Conservation (phyloP, 2,888 invertebrate species). For the Nasonia oneida region DNA sequence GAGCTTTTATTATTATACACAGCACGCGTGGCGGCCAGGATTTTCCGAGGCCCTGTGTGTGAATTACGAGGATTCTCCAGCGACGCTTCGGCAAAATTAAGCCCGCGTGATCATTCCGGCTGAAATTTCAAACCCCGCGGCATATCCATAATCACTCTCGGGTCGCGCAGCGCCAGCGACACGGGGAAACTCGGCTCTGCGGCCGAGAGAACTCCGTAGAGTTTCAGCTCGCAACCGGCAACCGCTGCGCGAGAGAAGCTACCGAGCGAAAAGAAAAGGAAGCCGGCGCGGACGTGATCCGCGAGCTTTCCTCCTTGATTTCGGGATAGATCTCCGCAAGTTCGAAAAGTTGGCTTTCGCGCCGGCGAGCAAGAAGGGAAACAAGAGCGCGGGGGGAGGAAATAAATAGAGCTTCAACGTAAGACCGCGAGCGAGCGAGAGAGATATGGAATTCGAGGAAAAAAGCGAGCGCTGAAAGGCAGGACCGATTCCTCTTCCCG, state of each 20-base stretch:
- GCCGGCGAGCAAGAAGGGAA: neutral
- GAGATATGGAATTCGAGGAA: conserved; percentile 7
- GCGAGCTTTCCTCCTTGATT: conserved; percentile 52
- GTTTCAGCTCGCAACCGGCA: conserved; percentile 14
- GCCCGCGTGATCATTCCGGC: neutral
- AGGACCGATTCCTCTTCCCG: conserved; percentile 31
- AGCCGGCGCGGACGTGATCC: conserved; percentile 43
- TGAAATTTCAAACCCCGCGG: neutral
- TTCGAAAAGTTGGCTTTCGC: conserved; percentile 63
- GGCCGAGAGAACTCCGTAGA: neutral
- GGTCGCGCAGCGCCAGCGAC: neutral
- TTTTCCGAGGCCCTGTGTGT: no score
- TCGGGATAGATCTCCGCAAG: conserved; percentile 37
- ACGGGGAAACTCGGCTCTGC: conserved; percentile 23
- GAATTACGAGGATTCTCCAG: no score
- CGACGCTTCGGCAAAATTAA: neutral
- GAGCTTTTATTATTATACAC: neutral
- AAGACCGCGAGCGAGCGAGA: conserved; percentile 35
- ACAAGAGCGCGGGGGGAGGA: conserved; percentile 22
- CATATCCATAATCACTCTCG: conserved; percentile 45
- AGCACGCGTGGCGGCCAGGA: no score
- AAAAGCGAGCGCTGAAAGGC: neutral
- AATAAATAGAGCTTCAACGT: conserved; percentile 67
- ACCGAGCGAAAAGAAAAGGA: neutral
- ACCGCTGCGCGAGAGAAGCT: conserved; percentile 6